Conservation (phyloP, 2,797 vertebrate genomes). For the Amblyopsis hoosieri region DNA sequence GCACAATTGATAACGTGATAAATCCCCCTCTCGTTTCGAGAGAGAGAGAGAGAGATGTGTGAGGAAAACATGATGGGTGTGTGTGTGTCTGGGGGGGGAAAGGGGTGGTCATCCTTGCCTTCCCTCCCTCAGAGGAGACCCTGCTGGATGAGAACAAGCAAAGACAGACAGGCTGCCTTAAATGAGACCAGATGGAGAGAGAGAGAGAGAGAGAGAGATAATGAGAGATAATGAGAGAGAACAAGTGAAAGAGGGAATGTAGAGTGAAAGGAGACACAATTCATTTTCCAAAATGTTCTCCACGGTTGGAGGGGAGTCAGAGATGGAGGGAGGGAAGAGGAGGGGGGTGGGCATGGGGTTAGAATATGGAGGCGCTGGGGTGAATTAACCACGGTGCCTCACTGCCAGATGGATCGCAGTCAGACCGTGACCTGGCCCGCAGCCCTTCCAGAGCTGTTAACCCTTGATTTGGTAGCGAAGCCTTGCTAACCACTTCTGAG, state of each 20-base stretch:
- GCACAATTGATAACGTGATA: too few relatives aligned
- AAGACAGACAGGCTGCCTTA: constrained; percentile 37
- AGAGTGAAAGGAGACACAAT: constrained; percentile 33
- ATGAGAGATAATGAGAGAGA: constrained; percentile 17
- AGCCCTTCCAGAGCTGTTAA: constrained; percentile 26
- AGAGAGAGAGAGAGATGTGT: too few relatives aligned
- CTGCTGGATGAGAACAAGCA: constrained; percentile 13
- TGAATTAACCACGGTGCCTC: constrained; percentile 13
- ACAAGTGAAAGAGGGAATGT: constrained; percentile 34
- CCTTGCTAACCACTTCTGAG: constrained; percentile 18
- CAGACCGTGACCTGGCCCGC: constrained; percentile 28
- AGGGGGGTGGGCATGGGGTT: constrained; percentile 50
- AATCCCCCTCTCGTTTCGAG: too few relatives aligned
- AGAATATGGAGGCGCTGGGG: constrained; percentile 42
- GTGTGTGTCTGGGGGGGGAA: too few relatives aligned
- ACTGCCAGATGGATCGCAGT: constrained; percentile 52
- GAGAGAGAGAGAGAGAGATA: constrained; percentile 1
- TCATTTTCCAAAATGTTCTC: constrained; percentile 53
- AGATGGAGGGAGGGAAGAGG: constrained; percentile 8
- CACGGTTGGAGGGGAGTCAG: constrained; percentile 23
- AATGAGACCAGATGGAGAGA: constrained; percentile 61
- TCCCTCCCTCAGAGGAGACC: constrained; percentile 6
- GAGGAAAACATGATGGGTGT: too few relatives aligned
- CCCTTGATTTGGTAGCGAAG: constrained; percentile 31
- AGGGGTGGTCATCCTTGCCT: constrained; percentile 1